Evolutionary conservation across 2,888 invertebrate genomes (phyloP), one percentile per base, ranked within the genome.

Genomic region (Anarsia innoxiella): DNA sequence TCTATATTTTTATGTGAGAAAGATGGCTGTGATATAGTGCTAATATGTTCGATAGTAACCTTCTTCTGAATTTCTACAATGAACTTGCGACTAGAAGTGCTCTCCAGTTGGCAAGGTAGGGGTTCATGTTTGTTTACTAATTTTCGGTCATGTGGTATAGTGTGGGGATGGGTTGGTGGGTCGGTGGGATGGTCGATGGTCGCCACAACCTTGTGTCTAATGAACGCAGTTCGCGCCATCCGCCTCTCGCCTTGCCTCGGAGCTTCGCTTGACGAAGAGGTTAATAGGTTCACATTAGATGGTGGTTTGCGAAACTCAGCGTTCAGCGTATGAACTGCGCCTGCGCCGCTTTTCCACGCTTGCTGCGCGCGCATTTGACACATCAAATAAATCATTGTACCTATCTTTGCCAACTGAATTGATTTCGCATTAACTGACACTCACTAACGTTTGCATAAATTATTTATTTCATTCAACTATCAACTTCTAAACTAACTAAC

Each of bases 271-370:
- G 58, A 46, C 66, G 68, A 71, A 82, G 83, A 84, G 84, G 84
- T 84, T 84, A 84, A 84, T 84, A 84, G 82, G 84, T 83, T 84
- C 84, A 84, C 79, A 80, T 83, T 80, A 84, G 82, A 83, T 75
- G 83, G 65, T 75, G 71, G 76, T 74, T 84, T 83, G 80, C 83
- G 82, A 83, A 83, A 58, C 69, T 59, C 64, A 66, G 66, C 70
- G n/a, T n/a, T 62, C 65, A 57, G 62, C 56, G 61, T 58, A 62
- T 56, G 60, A 56, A 58, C 60, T 69, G 74, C 72, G 72, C 67
- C 58, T 45, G 72, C 73, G 72, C 63, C 63, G 65, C 67, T 73
- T 74, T 73, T 75, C 72, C 75, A 70, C 68, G 64, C 64, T 65
- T 58, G 53, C 73, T 80, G 78, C 75, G 75, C 76, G 78, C 76